These are phyloP conservation scores for Pyxicephalus adspersus DNA, from an alignment of 2,113 vertebrate genomes.

Conservation along the genomic window DNA sequence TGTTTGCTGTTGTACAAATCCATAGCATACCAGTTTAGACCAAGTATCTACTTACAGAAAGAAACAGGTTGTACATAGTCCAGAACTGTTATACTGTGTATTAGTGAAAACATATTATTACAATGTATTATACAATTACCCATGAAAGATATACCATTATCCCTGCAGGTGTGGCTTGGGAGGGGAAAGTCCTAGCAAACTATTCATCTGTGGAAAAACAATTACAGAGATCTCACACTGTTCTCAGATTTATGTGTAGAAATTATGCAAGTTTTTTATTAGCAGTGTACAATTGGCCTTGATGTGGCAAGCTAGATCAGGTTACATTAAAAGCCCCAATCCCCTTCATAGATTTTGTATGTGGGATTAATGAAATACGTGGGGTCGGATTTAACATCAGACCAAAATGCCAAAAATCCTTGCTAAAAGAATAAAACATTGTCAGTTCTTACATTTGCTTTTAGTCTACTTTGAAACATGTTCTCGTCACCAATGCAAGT, in stretches of 20 bases:
- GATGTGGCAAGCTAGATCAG: neutral
- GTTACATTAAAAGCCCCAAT: too few species aligned
- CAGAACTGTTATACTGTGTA: neutral
- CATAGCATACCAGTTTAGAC: neutral
- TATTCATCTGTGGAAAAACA: conserved; percentile 20
- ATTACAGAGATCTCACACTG: conserved; percentile 7
- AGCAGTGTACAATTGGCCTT: neutral
- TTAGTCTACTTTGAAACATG: too few species aligned
- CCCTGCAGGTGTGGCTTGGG: conserved; percentile 34
- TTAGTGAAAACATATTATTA: conserved; percentile 16
- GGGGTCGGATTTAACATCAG: too few species aligned
- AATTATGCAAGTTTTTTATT: conserved; percentile 6
- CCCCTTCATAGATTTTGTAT: too few species aligned
- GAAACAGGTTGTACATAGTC: conserved; percentile 24
- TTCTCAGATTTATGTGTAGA: neutral
- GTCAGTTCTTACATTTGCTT: too few species aligned
- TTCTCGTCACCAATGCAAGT: too few species aligned
- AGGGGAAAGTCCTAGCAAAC: conserved; percentile 7
- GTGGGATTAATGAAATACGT: too few species aligned
- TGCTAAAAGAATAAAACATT: too few species aligned
- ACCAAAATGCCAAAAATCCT: too few species aligned
- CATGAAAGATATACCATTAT: conserved; percentile 22
- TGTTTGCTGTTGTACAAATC: neutral
- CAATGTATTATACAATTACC: conserved; percentile 18
- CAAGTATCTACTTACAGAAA: neutral